Conservation (phyloP, 1,140 invertebrate species). For the Mesaphorura yosii region DNA sequence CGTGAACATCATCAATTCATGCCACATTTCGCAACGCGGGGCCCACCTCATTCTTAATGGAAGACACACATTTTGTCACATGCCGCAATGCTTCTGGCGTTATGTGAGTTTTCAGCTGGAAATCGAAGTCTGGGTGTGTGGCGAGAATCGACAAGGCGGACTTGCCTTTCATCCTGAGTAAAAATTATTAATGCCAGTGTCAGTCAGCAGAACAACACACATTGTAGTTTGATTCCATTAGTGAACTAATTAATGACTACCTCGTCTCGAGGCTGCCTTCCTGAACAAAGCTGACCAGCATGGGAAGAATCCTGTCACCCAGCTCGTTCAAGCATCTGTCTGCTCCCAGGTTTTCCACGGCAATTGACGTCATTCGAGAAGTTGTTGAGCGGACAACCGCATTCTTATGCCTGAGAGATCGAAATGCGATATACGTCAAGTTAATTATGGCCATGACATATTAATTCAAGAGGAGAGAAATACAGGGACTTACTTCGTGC, state of each 20-base stretch:
- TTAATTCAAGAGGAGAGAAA: background rate
- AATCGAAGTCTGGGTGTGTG: background rate
- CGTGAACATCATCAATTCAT: too few species aligned
- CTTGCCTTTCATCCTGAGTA: background rate
- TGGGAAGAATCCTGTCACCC: slow-evolving; percentile 62
- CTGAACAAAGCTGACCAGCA: slow-evolving; percentile 65
- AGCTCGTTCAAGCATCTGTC: slow-evolving; percentile 56
- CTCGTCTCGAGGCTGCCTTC: slow-evolving; percentile 79
- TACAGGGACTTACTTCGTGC: slow-evolving; percentile 44
- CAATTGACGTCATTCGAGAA: slow-evolving; percentile 54
- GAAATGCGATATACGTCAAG: too few species aligned
- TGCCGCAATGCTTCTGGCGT: background rate
- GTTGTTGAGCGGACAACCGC: slow-evolving; percentile 66
- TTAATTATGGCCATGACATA: too few species aligned
- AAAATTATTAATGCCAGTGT: background rate
- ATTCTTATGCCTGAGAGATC: slow-evolving; percentile 62
- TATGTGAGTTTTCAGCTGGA: background rate
- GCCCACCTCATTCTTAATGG: slow-evolving; percentile 8
- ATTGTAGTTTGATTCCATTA: background rate
- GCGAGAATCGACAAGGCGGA: background rate
- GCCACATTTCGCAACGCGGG: too few species aligned
- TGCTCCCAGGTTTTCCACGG: slow-evolving; percentile 56
- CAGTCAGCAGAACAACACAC: background rate
- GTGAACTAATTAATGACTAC: slow-evolving; percentile 34
- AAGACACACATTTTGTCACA: background rate